A percentile compares a stretch with the other conserved stretches of the same genome.
Conservation (phyloP, 2,797 vertebrate species). For the Mycteria americana region DNA sequence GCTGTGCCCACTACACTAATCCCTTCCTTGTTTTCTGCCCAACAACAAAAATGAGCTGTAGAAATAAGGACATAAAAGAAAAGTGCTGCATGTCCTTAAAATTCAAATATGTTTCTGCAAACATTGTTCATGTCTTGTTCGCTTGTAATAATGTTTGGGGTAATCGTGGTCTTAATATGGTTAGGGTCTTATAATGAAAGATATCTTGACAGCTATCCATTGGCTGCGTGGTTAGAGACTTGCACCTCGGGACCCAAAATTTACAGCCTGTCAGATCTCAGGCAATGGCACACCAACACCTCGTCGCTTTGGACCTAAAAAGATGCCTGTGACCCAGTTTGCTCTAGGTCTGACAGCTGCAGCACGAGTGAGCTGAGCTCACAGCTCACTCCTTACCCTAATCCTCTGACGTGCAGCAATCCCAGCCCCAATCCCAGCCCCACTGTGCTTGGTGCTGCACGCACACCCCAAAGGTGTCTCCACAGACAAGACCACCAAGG, state of each 20-base stretch:
- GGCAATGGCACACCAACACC: not conserved
- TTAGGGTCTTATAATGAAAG: not conserved
- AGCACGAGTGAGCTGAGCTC: not conserved
- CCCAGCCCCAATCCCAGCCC: not conserved
- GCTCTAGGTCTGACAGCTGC: not conserved
- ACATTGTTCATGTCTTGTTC: rapidly evolving
- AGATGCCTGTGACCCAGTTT: slow-evolving; percentile 19
- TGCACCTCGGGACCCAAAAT: not conserved
- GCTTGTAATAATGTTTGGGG: not conserved
- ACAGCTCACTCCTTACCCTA: not conserved
- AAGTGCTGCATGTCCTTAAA: not conserved
- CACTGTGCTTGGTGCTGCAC: not conserved
- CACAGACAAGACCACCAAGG: rapidly evolving
- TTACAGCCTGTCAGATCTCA: not conserved
- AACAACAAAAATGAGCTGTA: not conserved
- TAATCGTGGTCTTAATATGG: not conserved
- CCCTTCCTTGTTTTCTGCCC: not conserved
- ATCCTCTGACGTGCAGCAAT: not conserved
- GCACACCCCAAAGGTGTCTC: not conserved
- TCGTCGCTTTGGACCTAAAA: not conserved
- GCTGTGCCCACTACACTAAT: slow-evolving; percentile 23
- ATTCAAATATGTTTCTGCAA: not conserved
- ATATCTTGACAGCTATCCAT: not conserved
- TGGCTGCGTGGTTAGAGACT: rapidly evolving
- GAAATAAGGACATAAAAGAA: not conserved